These are phyloP conservation scores for Struthidea cinerea DNA, from an alignment of 2,113 vertebrate species.

Conservation along the genomic window DNA sequence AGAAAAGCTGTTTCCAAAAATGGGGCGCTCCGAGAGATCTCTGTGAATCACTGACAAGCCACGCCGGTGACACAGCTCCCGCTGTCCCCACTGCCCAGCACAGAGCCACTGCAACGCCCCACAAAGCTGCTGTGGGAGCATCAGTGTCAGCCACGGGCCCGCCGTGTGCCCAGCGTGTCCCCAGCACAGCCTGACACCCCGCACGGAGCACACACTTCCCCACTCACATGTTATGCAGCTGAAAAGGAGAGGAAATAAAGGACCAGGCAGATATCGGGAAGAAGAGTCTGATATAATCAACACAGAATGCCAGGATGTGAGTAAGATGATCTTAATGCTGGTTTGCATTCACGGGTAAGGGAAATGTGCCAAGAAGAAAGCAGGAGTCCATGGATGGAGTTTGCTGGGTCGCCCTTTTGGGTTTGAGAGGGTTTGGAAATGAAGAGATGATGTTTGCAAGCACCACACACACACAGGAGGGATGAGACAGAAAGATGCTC, in stretches of 20 bases:
- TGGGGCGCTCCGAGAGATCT: not conserved
- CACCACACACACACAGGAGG: not conserved
- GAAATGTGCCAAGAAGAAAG: conserved; percentile 8
- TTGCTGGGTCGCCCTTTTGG: not conserved
- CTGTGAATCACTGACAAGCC: not conserved
- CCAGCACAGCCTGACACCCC: not conserved
- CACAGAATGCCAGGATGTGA: conserved; percentile 55
- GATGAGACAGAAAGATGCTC: not conserved
- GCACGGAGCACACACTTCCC: not conserved
- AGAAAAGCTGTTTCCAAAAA: conserved; percentile 31
- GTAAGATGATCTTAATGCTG: conserved; percentile 27
- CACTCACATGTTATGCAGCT: conserved; percentile 48
- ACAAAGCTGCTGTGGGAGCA: not conserved
- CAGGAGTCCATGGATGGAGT: not conserved
- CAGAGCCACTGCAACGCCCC: not conserved
- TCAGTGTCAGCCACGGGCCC: not conserved
- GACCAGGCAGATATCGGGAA: not conserved
- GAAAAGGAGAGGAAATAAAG: conserved; percentile 15
- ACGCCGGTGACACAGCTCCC: not conserved
- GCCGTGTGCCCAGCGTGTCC: not conserved
- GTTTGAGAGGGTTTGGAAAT: not conserved
- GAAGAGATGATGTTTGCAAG: not conserved
- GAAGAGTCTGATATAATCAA: not conserved
- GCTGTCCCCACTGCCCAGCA: not conserved
- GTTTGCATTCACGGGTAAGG: conserved; percentile 11